phyloP scores from a whole-genome alignment of 2,113 vertebrate species.

The Brienomyrus brachyistius region DNA sequence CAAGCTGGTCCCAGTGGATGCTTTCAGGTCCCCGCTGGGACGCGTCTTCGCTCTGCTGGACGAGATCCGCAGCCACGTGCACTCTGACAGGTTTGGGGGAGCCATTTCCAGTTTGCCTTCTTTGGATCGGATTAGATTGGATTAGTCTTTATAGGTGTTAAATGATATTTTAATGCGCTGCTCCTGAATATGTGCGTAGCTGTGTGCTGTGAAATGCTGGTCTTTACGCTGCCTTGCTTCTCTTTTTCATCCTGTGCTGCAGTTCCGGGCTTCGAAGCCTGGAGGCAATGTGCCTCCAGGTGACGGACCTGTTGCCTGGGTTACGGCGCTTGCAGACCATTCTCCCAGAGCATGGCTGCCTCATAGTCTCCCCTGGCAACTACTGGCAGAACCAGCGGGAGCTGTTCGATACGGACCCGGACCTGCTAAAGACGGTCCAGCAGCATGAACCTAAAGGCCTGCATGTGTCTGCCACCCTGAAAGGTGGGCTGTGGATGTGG shows the following conservation, averaged over 20 bases:
- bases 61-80: constrained; percentile 85
- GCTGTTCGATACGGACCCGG: constrained; percentile 79
- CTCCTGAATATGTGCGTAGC: background rate
- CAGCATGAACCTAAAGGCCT: constrained; percentile 91
- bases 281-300: constrained; percentile 86
- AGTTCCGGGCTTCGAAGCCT: constrained; percentile 74
- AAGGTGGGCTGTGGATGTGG: constrained; percentile 61
- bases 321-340: constrained; percentile 75
- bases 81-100: constrained; percentile 72
- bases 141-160: background rate
- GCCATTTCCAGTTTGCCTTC: background rate
- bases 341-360: constrained; percentile 88
- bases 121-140: background rate
- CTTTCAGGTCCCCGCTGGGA: constrained; percentile 83
- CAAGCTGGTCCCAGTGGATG: constrained; percentile 82
- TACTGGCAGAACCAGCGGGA: constrained; percentile 96
- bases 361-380: constrained; percentile 88
- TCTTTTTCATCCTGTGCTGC: constrained; percentile 19
- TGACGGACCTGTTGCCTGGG: constrained; percentile 84
- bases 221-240: background rate
- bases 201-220: background rate
- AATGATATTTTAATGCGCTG: background rate
- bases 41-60: constrained; percentile 85
- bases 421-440: constrained; percentile 86
- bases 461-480: constrained; percentile 87